phyloP scores from a whole-genome alignment of 2,888 invertebrate species.

The Drymonia ruficornis region DNA sequence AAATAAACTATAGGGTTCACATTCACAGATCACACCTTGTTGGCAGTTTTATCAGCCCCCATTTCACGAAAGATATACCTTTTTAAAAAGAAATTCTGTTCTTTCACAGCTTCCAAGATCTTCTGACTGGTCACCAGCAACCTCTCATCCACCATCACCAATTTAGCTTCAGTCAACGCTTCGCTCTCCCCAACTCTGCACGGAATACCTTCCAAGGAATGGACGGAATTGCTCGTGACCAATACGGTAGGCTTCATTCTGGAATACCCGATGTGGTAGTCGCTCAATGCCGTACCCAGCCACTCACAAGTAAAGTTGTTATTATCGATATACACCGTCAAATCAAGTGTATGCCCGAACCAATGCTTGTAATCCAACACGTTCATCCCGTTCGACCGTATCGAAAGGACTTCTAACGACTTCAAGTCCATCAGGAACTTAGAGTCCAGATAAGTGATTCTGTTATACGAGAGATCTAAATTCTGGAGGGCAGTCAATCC shows the following conservation, averaged over 20 bases:
- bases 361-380: conserved; percentile 60
- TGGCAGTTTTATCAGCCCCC: neutral
- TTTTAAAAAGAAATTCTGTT: conserved; percentile 63
- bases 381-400: conserved; percentile 58
- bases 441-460: conserved; percentile 58
- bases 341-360: conserved; percentile 56
- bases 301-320: conserved; percentile 69
- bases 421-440: conserved; percentile 67
- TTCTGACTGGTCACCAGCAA: conserved; percentile 64
- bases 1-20: too few species aligned
- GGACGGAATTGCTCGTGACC: conserved; percentile 28
- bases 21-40: neutral
- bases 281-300: conserved; percentile 59
- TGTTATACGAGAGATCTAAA: conserved; percentile 57
- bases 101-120: conserved; percentile 65
- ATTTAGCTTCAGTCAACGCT: neutral
- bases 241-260: conserved; percentile 61
- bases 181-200: conserved; percentile 46
- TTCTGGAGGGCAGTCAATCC: conserved; percentile 52
- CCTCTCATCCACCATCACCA: conserved; percentile 58
- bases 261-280: conserved; percentile 66
- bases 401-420: conserved; percentile 51
- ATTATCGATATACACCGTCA: conserved; percentile 64
- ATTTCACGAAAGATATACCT: conserved; percentile 43
- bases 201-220: conserved; percentile 68